Percentiles rank a stretch among this genome's conserved stretches.
These are phyloP conservation scores for Neoniphon sammara DNA, from an alignment of 2,797 vertebrate species.

Conservation along the genomic window DNA sequence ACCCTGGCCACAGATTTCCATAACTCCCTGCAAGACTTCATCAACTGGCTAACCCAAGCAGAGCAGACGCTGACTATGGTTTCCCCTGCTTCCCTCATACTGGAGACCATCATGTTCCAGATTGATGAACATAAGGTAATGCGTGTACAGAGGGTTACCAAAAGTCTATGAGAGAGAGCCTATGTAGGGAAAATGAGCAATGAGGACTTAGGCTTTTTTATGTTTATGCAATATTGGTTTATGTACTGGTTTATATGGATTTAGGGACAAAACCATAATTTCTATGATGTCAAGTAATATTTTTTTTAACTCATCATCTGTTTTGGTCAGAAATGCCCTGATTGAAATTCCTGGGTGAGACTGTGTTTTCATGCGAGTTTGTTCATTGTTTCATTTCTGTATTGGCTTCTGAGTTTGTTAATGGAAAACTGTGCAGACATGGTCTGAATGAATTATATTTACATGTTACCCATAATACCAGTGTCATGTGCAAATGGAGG, in stretches of 20 bases:
- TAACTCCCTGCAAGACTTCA: constrained; percentile 97
- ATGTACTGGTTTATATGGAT: too few species aligned
- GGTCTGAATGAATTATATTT: neutral
- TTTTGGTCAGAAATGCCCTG: neutral
- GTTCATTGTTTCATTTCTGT: neutral
- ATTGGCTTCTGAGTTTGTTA: neutral
- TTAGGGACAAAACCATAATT: too few species aligned
- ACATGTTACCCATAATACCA: neutral
- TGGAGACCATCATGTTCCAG: constrained; percentile 98
- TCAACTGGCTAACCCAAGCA: constrained; percentile 97
- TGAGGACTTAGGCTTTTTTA: neutral
- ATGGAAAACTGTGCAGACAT: neutral
- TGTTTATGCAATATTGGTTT: too few species aligned
- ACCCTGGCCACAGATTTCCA: constrained; percentile 94
- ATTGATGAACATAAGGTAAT: constrained; percentile 98
- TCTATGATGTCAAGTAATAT: neutral
- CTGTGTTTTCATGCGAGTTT: neutral
- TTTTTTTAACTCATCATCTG: neutral
- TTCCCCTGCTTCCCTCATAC: constrained; percentile 94
- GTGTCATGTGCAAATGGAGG: constrained; percentile 1
- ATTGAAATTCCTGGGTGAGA: neutral
- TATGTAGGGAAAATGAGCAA: neutral
- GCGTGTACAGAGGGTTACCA: neutral
- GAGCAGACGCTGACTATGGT: constrained; percentile 95
- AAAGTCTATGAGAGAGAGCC: neutral